Percentiles rank a stretch among this genome's conserved stretches.
Conservation (phyloP, 1,140 invertebrate species). For the Drosophila virilis region DNA sequence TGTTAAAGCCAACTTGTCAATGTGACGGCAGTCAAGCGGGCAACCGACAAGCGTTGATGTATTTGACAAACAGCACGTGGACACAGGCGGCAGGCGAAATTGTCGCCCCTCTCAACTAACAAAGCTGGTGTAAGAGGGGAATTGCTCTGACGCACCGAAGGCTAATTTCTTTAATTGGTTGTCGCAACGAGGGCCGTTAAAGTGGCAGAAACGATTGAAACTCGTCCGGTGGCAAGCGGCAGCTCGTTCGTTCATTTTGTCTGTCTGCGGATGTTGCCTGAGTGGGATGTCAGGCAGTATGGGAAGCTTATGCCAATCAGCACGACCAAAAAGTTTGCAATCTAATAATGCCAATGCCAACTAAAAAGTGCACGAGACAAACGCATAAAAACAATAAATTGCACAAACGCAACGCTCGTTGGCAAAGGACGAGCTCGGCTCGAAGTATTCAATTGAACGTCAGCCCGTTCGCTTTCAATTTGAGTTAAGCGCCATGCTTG, state of each 20-base stretch:
- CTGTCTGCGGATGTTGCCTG: not conserved
- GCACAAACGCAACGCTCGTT: conserved; percentile 56
- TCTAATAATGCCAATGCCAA: conserved; percentile 78
- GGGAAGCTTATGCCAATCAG: conserved; percentile 55
- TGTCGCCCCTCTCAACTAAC: conserved; percentile 13
- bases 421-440: conserved; percentile 9
- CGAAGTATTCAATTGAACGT: conserved; percentile 38
- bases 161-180: conserved; percentile 81
- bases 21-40: conserved; percentile 70
- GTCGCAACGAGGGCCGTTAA: conserved; percentile 56
- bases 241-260: too few species aligned
- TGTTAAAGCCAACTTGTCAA: conserved; percentile 79
- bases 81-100: conserved; percentile 21
- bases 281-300: not conserved
- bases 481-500: conserved; percentile 64
- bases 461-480: conserved; percentile 56
- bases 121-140: not conserved
- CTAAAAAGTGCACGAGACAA: conserved; percentile 79
- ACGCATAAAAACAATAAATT: conserved; percentile 83
- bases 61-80: conserved; percentile 73
- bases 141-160: conserved; percentile 35
- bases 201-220: conserved; percentile 46
- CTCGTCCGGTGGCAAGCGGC: too few species aligned
- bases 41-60: conserved; percentile 79
- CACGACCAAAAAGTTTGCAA: conserved; percentile 67